phyloP scores from a whole-genome alignment of 1,140 invertebrate species.

The Trigoniulus corallinus region DNA sequence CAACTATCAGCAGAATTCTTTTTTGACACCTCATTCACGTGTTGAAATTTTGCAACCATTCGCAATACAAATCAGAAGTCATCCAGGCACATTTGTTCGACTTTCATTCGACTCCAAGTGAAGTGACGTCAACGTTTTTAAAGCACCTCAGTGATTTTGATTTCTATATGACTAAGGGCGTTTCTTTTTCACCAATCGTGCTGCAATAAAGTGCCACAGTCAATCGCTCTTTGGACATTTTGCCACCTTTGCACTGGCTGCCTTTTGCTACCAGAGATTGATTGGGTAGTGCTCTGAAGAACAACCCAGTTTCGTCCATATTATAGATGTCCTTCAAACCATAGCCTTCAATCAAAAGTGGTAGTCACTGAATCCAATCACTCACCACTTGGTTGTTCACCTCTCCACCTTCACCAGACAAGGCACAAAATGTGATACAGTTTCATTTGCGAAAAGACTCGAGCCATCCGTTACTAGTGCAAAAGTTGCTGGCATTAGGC shows the following conservation, averaged over 20 bases:
- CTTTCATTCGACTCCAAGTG: conserved; percentile 10
- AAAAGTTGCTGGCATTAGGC: conserved; percentile 15
- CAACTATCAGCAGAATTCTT: conserved; percentile 11
- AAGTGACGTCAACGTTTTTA: conserved; percentile 9
- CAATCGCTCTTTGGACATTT: conserved; percentile 14
- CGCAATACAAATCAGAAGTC: conserved; percentile 12
- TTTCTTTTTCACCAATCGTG: conserved; percentile 12
- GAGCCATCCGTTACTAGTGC: conserved; percentile 17
- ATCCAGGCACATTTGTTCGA: conserved; percentile 17
- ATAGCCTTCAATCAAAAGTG: no score
- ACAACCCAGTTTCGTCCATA: no score
- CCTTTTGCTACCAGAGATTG: conserved; percentile 14
- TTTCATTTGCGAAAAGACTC: conserved; percentile 15
- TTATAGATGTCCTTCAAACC: conserved; percentile 3
- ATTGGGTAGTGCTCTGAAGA: conserved; percentile 12
- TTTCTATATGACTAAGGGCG: conserved; percentile 15
- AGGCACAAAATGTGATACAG: conserved; percentile 11
- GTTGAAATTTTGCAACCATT: conserved; percentile 14
- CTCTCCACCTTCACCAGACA: conserved; percentile 12
- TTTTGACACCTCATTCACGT: conserved; percentile 4
- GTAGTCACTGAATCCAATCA: conserved; percentile 3
- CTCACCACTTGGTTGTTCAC: conserved; percentile 6
- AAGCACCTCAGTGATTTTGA: conserved; percentile 14
- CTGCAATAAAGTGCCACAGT: conserved; percentile 11
- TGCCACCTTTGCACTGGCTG: conserved; percentile 12